Percentiles rank a stretch among this genome's conserved stretches.
Conservation (phyloP, 2,888 invertebrate species). For the Asteroscopus sphinx region DNA sequence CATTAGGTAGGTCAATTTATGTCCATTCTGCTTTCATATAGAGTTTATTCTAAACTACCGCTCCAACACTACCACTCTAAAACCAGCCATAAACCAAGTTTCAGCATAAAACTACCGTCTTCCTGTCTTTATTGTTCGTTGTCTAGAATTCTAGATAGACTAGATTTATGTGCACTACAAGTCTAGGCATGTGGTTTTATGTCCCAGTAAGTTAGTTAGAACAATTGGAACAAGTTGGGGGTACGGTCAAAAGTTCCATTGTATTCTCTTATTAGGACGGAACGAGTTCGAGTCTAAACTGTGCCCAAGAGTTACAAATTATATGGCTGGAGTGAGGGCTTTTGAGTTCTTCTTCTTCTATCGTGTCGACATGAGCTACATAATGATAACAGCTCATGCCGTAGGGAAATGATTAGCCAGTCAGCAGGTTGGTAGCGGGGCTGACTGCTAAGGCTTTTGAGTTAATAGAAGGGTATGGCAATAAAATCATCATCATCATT, state of each 20-base stretch:
- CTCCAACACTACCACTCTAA: background rate
- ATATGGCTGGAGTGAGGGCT: slow-evolving; percentile 12
- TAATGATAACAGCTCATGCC: too few relatives aligned
- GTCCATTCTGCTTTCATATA: slow-evolving; percentile 18
- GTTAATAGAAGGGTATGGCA: too few relatives aligned
- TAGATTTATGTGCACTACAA: slow-evolving; percentile 41
- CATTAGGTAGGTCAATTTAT: too few relatives aligned
- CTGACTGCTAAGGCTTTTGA: too few relatives aligned
- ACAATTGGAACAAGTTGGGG: slow-evolving; percentile 35
- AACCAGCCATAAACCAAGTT: slow-evolving; percentile 40
- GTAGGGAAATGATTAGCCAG: too few relatives aligned
- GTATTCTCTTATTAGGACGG: background rate
- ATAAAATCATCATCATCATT: too few relatives aligned
- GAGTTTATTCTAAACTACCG: slow-evolving; percentile 13
- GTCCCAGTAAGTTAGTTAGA: slow-evolving; percentile 42
- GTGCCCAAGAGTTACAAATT: slow-evolving; percentile 11
- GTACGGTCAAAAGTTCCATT: slow-evolving; percentile 28
- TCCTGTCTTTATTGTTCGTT: slow-evolving; percentile 38
- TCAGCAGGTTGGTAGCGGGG: too few relatives aligned
- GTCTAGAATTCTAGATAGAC: slow-evolving; percentile 40
- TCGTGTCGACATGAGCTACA: too few relatives aligned
- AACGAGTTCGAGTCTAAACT: slow-evolving; percentile 2
- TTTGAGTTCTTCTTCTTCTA: too few relatives aligned
- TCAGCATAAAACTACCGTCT: slow-evolving; percentile 25
- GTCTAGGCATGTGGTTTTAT: slow-evolving; percentile 48